phyloP scores from a whole-genome alignment of 92 coral and sea anemone species.

The Pocillopora meandrina region DNA sequence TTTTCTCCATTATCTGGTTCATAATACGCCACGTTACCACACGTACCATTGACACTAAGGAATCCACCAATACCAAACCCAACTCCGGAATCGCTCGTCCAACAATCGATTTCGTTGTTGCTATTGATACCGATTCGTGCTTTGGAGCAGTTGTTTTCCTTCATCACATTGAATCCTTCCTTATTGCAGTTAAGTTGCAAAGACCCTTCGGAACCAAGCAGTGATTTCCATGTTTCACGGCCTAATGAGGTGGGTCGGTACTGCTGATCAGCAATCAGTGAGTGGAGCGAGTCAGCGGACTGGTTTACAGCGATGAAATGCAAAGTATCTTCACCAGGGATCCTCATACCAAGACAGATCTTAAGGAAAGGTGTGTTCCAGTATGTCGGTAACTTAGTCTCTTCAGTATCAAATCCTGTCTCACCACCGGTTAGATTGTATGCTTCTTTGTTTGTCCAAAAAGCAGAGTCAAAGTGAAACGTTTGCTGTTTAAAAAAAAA shows the following conservation, averaged over 20 bases:
- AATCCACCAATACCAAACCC: neutral
- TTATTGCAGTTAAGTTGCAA: neutral
- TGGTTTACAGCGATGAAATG: neutral
- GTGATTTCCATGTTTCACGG: neutral
- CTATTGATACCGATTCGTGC: neutral
- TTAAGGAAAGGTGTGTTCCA: neutral
- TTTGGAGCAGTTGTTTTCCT: neutral
- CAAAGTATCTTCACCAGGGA: neutral
- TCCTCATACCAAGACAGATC: conserved; percentile 1
- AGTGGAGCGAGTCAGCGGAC: neutral
- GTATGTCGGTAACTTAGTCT: neutral
- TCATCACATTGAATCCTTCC: neutral
- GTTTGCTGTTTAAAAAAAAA: too few relatives aligned
- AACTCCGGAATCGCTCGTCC: neutral
- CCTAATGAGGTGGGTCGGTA: neutral
- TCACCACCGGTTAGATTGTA: neutral
- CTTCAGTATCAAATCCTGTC: neutral
- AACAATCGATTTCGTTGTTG: neutral
- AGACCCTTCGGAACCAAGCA: neutral
- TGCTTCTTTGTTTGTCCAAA: neutral
- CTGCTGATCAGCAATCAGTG: neutral
- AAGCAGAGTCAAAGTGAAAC: neutral
- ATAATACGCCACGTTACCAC: too few relatives aligned
- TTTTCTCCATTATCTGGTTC: too few relatives aligned
- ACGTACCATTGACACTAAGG: neutral